Conservation (phyloP, 2,797 vertebrate species). For the Serranus cabrilla region DNA sequence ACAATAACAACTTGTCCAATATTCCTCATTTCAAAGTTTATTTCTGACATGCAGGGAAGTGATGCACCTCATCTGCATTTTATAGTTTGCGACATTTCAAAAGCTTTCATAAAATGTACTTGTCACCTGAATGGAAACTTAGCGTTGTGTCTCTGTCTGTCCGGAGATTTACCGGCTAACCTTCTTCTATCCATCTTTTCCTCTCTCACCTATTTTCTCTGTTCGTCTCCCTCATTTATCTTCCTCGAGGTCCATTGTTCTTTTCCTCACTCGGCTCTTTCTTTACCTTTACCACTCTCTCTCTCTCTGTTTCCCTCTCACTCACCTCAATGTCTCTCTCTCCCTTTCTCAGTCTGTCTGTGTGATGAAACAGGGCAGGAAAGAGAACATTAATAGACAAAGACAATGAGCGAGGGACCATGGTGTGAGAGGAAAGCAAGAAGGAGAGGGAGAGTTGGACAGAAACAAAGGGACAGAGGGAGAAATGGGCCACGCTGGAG, state of each 20-base stretch:
- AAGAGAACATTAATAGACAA: slow-evolving; percentile 18
- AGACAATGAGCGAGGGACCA: slow-evolving; percentile 6
- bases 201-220: slow-evolving; percentile 13
- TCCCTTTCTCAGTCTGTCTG: background rate
- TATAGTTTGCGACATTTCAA: slow-evolving; percentile 26
- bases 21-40: slow-evolving; percentile 11
- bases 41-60: slow-evolving; percentile 5
- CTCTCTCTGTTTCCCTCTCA: background rate
- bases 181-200: slow-evolving; percentile 13
- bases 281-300: background rate
- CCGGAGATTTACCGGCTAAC: slow-evolving; percentile 10
- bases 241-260: slow-evolving; percentile 14
- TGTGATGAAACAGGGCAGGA: slow-evolving; percentile 22
- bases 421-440: background rate
- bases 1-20: slow-evolving; percentile 20
- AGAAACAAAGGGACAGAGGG: background rate
- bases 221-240: slow-evolving; percentile 26
- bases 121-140: slow-evolving; percentile 6
- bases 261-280: background rate
- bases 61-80: slow-evolving; percentile 18
- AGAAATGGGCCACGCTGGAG: background rate
- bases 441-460: background rate
- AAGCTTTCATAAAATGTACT: slow-evolving; percentile 3
- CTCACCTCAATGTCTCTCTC: background rate
- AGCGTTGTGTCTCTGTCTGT: background rate